Conservation (phyloP, 2,113 vertebrate genomes). For the Entelurus aequoreus region DNA sequence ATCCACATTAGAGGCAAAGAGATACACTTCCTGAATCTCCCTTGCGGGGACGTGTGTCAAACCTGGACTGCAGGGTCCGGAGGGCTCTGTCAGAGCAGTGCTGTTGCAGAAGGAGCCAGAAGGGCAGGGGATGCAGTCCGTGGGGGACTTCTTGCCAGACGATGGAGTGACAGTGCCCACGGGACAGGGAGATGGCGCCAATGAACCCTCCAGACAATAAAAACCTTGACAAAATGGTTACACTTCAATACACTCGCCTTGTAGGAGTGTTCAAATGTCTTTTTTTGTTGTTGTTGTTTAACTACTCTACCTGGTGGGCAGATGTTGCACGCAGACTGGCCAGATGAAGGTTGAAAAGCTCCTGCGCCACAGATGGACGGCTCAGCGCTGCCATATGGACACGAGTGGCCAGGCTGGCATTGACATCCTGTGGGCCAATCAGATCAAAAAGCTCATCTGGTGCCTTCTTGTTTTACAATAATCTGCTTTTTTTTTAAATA, state of each 20-base stretch:
- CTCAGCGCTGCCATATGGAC: slow-evolving; percentile 74
- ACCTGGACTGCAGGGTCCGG: slow-evolving; percentile 77
- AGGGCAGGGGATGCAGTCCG: slow-evolving; percentile 69
- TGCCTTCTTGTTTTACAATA: slow-evolving; percentile 4
- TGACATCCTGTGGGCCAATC: slow-evolving; percentile 47
- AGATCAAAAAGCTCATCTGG: slow-evolving; percentile 16
- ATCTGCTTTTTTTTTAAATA: neutral
- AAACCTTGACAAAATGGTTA: slow-evolving; percentile 59
- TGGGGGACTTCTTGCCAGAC: slow-evolving; percentile 48
- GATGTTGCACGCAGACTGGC: slow-evolving; percentile 51
- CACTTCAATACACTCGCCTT: neutral
- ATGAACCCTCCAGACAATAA: slow-evolving; percentile 77
- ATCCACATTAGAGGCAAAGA: slow-evolving; percentile 7
- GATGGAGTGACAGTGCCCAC: slow-evolving; percentile 70
- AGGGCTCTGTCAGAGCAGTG: slow-evolving; percentile 54
- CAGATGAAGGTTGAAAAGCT: slow-evolving; percentile 73
- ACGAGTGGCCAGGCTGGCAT: slow-evolving; percentile 77
- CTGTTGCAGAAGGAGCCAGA: slow-evolving; percentile 70
- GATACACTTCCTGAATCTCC: slow-evolving; percentile 14
- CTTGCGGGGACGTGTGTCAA: slow-evolving; percentile 11
- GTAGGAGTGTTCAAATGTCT: neutral
- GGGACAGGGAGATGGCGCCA: slow-evolving; percentile 73
- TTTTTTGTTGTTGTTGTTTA: neutral
- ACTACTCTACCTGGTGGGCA: slow-evolving; percentile 45
- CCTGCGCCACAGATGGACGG: slow-evolving; percentile 76